A percentile compares a stretch with the other conserved stretches of the same genome.
Evolutionary conservation across 2,797 vertebrate species (phyloP).

Genomic region (Acanthornis magna): DNA sequence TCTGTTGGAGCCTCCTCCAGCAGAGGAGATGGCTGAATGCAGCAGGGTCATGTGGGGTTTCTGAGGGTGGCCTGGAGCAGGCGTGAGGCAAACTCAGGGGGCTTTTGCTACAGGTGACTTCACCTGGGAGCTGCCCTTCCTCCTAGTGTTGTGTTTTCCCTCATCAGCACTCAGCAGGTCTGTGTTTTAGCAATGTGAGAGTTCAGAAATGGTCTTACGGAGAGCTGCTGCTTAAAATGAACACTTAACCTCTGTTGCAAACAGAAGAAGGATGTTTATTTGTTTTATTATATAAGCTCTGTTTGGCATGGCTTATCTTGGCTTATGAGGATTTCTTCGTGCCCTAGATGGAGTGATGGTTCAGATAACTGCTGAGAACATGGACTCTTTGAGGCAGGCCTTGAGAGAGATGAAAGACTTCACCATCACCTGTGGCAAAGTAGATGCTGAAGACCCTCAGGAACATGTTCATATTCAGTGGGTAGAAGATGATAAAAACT

Average conservation of each 20-base stretch:
- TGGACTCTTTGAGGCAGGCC: slow-evolving; percentile 92
- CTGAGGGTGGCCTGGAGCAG: neutral
- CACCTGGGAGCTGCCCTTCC: neutral
- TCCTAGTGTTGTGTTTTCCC: neutral
- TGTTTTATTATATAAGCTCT: neutral
- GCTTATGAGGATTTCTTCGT: slow-evolving; percentile 9
- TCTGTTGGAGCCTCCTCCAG: no score
- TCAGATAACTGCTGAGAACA: slow-evolving; percentile 96
- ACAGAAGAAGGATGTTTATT: neutral
- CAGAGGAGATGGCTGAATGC: neutral
- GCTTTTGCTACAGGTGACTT: neutral
- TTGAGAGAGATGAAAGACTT: slow-evolving; percentile 98
- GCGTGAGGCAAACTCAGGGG: neutral
- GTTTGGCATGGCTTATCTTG: neutral
- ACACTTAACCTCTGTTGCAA: neutral
- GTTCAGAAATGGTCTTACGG: neutral
- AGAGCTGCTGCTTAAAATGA: neutral
- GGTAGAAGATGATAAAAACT: slow-evolving; percentile 95
- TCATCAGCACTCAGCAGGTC: neutral
- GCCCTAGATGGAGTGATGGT: slow-evolving; percentile 95
- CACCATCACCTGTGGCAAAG: slow-evolving; percentile 90
- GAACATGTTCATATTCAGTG: slow-evolving; percentile 92
- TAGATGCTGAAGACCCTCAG: slow-evolving; percentile 90
- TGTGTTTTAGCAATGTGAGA: neutral
- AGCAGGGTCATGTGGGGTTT: fast-evolving